phyloP scores from a whole-genome alignment of 2,797 vertebrate species.

The Trachops cirrhosus region DNA sequence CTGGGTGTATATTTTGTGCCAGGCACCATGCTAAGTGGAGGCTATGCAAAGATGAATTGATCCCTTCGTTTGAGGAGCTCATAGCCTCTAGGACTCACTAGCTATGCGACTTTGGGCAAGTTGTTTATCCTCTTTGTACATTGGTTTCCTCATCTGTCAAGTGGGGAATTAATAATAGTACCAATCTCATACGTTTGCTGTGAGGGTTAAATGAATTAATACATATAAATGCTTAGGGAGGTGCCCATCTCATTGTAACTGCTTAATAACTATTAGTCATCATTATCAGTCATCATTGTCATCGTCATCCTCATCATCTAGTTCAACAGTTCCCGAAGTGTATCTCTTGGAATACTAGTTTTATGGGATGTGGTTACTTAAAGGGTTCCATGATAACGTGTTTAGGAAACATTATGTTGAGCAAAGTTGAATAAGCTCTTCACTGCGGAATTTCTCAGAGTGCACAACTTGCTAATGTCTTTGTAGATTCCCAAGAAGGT shows the following conservation, averaged over 20 bases:
- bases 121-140: conserved; percentile 22
- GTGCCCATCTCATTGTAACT: background rate
- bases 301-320: background rate
- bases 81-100: background rate
- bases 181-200: background rate
- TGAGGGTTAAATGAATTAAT: conserved; percentile 43
- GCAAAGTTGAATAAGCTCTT: background rate
- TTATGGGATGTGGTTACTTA: conserved; percentile 27
- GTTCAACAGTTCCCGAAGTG: conserved; percentile 6
- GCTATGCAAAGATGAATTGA: background rate
- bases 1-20: background rate
- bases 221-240: background rate
- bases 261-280: conserved; percentile 32
- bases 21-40: background rate
- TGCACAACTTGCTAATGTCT: conserved; percentile 25
- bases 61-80: background rate
- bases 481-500: background rate
- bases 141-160: conserved; percentile 37
- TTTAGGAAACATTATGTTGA: conserved; percentile 1
- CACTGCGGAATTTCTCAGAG: background rate
- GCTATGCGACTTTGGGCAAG: background rate
- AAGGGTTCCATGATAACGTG: background rate
- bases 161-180: conserved; percentile 2
- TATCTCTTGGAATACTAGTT: background rate
- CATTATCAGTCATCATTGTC: background rate